phyloP scores from a whole-genome alignment of 2,888 invertebrate species.

The Belgica antarctica region DNA sequence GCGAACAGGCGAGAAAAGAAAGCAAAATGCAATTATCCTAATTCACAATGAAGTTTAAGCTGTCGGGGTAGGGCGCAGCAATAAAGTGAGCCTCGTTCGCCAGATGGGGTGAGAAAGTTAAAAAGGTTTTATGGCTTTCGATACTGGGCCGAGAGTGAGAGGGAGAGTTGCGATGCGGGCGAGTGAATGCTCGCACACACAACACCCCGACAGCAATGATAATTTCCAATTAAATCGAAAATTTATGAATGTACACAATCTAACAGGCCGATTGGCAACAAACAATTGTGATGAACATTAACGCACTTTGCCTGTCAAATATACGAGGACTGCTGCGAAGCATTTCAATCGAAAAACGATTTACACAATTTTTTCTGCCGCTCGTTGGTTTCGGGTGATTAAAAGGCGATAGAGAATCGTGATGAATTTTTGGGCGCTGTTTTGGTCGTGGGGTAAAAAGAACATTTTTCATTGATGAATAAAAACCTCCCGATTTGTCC shows the following conservation, averaged over 20 bases:
- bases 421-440: not conserved
- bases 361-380: not conserved
- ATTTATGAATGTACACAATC: constrained; percentile 35
- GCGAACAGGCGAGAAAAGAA: not conserved
- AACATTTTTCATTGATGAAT: constrained; percentile 20
- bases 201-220: constrained; percentile 30
- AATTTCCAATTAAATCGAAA: constrained; percentile 36
- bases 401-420: not conserved
- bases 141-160: not conserved
- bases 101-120: constrained; percentile 20
- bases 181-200: too few species aligned
- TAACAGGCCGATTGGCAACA: not conserved
- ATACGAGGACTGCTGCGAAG: not conserved
- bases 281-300: not conserved
- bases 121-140: constrained; percentile 9
- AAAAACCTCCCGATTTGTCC: not conserved
- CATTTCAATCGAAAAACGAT: constrained; percentile 18
- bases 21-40: constrained; percentile 28
- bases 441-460: constrained; percentile 18
- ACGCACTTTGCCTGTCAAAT: not conserved
- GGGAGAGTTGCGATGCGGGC: too few species aligned
- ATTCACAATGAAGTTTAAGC: not conserved
- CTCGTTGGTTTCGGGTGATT: not conserved
- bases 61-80: not conserved
- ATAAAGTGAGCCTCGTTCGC: constrained; percentile 1